Conservation (phyloP, 2,888 invertebrate genomes). For the Anthrax anthrax region DNA sequence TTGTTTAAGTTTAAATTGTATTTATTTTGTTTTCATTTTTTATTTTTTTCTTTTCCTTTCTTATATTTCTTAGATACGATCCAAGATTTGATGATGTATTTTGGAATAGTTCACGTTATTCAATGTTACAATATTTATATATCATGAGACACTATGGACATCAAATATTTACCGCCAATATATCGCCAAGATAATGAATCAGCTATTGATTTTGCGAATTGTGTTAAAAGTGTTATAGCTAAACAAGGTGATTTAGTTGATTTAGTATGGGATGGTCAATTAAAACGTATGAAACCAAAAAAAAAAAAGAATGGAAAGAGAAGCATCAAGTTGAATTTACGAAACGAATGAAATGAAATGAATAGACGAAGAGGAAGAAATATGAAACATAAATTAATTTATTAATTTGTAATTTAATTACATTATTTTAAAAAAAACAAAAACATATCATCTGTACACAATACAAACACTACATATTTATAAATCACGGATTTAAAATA, state of each 20-base stretch:
- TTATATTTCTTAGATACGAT: constrained; percentile 58
- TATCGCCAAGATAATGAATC: constrained; percentile 61
- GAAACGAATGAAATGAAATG: constrained; percentile 40
- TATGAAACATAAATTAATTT: no score
- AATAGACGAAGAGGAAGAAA: no score
- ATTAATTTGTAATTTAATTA: no score
- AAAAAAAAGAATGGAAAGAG: constrained; percentile 89
- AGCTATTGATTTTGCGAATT: constrained; percentile 89
- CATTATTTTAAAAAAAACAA: no score
- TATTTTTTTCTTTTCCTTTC: constrained; percentile 4
- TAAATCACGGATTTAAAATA: no score
- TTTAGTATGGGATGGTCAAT: constrained; percentile 94
- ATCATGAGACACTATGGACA: constrained; percentile 99
- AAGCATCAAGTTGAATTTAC: constrained; percentile 90
- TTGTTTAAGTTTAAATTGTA: no score
- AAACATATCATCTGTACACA: no score
- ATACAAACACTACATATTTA: no score
- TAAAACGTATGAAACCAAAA: constrained; percentile 89
- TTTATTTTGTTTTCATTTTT: no score
- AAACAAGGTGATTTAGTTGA: constrained; percentile 93
- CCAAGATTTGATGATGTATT: constrained; percentile 96
- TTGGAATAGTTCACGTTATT: constrained; percentile 93
- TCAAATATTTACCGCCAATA: constrained; percentile 97
- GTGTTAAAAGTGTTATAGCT: constrained; percentile 91
- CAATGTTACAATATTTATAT: constrained; percentile 81